Percentiles rank a stretch among this genome's conserved stretches.
These are phyloP conservation scores for Aricia agestis DNA, from an alignment of 1,140 invertebrate species.

Conservation along the genomic window DNA sequence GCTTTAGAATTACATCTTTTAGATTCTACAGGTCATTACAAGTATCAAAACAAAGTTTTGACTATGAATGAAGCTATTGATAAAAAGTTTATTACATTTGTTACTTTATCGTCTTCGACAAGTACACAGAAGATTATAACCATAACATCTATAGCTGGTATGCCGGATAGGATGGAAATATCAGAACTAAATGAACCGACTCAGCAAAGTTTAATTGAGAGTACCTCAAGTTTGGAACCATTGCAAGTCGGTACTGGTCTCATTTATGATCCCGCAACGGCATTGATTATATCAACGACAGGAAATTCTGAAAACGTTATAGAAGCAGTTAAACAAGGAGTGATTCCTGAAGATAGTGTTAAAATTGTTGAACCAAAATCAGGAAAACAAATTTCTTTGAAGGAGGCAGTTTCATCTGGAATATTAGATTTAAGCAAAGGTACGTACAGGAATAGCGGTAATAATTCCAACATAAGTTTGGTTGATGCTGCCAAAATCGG, in stretches of 20 bases:
- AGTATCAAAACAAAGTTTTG: conserved; percentile 74
- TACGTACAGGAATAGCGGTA: conserved; percentile 79
- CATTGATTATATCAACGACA: conserved; percentile 82
- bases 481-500: conserved; percentile 86
- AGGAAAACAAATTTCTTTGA: conserved; percentile 82
- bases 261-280: conserved; percentile 86
- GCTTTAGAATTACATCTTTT: conserved; percentile 88
- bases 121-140: conserved; percentile 78
- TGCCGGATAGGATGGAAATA: conserved; percentile 82
- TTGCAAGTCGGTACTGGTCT: conserved; percentile 82
- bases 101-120: conserved; percentile 57
- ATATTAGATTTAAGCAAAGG: conserved; percentile 86
- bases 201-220: conserved; percentile 48
- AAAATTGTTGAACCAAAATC: conserved; percentile 86
- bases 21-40: conserved; percentile 86
- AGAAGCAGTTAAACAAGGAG: conserved; percentile 81
- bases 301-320: conserved; percentile 83
- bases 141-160: conserved; percentile 79
- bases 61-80: conserved; percentile 89
- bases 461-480: conserved; percentile 82
- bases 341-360: conserved; percentile 81
- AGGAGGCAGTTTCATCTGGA: conserved; percentile 85
- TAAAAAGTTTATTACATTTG: conserved; percentile 79
- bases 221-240: conserved; percentile 79
- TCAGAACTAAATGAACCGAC: conserved; percentile 66